Base-by-base conservation (phyloP, 2,888 invertebrate species). In the Chironomus riparius region DNA sequence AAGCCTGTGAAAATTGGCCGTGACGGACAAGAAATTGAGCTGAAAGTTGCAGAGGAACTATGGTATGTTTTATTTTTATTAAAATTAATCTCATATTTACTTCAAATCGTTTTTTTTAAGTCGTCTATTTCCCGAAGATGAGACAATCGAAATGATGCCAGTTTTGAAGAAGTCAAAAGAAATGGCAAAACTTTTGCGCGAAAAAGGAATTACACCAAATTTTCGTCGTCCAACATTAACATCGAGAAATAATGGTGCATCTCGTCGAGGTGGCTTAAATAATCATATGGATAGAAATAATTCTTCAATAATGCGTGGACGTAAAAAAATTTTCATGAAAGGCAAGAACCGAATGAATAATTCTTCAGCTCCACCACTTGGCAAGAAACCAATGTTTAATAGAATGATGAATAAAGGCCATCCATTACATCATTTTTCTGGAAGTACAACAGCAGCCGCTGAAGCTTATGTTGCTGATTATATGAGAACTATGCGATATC, bases 1-100 rank as follows among this genome's bases (percentile, higher is more conserved):
- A 97, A 97, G 85, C 97, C 97, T 77, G 98, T 98, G 0, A 98
- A 98, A 87, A 98, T 98, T 81, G 98, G 97, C n/a, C 88, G 98
- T 78, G 98, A 98, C 86, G 98, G 98, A 0, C 93, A 98, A 87
- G 98, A 98, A 87, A 95, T 98, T 79, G 98, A 98, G 83, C 97
- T 97, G 2, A 90, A 93, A 83, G 94, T 96, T 76, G 98, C 96
- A 18, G 95, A 95, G 83, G 95, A 97, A 83, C 85, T 98, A 77
- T 98, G 74, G 74, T 74, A 24, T 61, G 61, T 15, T 13, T 15
- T 7, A 96, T 82, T 47, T 7, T 6, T 7, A 38, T n/a, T 4
- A n/a, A 1, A 47, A 15, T 5, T 13, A 0, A 71, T 24, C 22
- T 24, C 22, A 3, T 24, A 3, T 24, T 24, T 24, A 24, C 22